A percentile compares a stretch with the other conserved stretches of the same genome.
These are phyloP conservation scores for Saccopteryx leptura DNA, from an alignment of 2,113 vertebrate species.

Conservation along the genomic window DNA sequence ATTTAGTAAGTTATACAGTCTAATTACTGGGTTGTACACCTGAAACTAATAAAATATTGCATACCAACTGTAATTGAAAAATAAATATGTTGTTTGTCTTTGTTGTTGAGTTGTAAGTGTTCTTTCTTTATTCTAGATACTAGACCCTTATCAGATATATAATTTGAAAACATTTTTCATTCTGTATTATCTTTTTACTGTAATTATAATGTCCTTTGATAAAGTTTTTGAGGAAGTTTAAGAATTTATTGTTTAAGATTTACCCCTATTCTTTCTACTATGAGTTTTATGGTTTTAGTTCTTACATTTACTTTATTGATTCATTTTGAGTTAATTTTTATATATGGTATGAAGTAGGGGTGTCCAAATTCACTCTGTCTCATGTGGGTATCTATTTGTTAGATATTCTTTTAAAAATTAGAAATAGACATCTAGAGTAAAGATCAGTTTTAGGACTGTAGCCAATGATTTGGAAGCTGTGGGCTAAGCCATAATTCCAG, in stretches of 20 bases:
- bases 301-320: background rate
- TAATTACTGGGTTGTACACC: background rate
- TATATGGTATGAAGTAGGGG: background rate
- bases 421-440: background rate
- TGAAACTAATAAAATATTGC: background rate
- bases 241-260: conserved; percentile 3
- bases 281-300: conserved; percentile 23
- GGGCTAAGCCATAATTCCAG: background rate
- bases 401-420: conserved; percentile 7
- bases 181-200: background rate
- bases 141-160: background rate
- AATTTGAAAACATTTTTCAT: background rate
- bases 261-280: background rate
- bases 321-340: conserved; percentile 39
- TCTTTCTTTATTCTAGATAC: background rate
- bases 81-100: background rate
- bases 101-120: conserved; percentile 1
- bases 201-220: background rate
- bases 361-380: background rate
- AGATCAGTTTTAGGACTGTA: conserved; percentile 16
- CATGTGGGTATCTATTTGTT: background rate
- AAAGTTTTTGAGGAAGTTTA: background rate
- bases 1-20: background rate
- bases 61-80: background rate
- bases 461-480: background rate